A percentile compares a stretch with the other conserved stretches of the same genome.
These are phyloP conservation scores for Pristionchus exspectatus DNA, from an alignment of 2,888 invertebrate species.

Conservation along the genomic window DNA sequence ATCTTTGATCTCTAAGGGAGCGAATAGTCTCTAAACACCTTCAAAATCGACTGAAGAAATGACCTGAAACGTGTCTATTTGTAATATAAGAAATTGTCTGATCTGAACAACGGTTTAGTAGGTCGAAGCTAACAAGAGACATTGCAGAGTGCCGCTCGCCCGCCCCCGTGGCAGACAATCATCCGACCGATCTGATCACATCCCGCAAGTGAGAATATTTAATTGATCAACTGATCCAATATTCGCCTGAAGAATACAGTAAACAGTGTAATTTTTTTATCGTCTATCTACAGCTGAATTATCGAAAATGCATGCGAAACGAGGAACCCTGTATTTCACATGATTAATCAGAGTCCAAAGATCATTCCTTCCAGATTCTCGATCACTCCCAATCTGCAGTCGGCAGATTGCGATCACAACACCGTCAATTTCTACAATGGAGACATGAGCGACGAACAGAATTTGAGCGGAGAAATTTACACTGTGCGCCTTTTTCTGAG, in stretches of 20 bases:
- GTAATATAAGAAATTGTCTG: background rate
- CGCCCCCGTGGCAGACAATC: background rate
- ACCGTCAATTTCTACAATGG: background rate
- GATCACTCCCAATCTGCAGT: background rate
- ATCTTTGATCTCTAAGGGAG: background rate
- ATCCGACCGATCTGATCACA: conserved; percentile 27
- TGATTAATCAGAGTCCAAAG: background rate
- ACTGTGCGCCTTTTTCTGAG: background rate
- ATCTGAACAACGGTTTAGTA: background rate
- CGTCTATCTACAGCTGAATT: too few relatives aligned
- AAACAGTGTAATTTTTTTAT: too few relatives aligned
- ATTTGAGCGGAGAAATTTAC: background rate
- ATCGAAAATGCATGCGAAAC: background rate
- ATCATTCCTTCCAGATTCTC: background rate
- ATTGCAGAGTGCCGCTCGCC: background rate
- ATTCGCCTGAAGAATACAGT: background rate
- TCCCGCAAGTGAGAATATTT: background rate
- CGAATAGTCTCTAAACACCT: too few relatives aligned
- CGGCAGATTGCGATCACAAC: background rate
- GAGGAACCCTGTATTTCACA: background rate
- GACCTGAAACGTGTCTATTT: too few relatives aligned
- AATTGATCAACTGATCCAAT: background rate
- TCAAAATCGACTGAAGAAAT: too few relatives aligned
- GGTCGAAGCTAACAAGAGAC: background rate
- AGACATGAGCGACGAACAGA: background rate